A percentile compares a stretch with the other conserved stretches of the same genome.
phyloP scores from a whole-genome alignment of 1,140 invertebrate genomes.

The Drosophila rhopaloa region DNA sequence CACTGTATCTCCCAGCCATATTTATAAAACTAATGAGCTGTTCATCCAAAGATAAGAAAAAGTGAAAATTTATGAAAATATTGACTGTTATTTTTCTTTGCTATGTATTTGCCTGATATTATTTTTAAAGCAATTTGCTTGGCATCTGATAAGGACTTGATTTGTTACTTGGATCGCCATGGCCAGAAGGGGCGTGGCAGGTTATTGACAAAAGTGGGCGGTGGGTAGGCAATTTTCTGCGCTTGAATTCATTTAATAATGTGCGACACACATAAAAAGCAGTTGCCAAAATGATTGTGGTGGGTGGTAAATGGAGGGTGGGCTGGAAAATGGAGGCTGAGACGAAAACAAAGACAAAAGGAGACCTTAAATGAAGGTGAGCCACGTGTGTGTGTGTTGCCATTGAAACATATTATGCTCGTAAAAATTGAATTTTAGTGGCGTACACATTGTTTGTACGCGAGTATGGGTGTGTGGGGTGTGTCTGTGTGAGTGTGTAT shows the following conservation, averaged over 20 bases:
- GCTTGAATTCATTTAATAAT: conserved; percentile 82
- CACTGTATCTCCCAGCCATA: not conserved
- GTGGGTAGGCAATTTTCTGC: conserved; percentile 60
- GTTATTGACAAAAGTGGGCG: conserved; percentile 53
- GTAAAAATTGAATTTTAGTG: conserved; percentile 83
- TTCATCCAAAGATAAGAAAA: conserved; percentile 42
- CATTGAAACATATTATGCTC: conserved; percentile 81
- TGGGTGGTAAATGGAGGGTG: conserved; percentile 13
- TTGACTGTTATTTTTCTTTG: not conserved
- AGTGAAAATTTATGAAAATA: conserved; percentile 27
- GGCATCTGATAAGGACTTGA: conserved; percentile 62
- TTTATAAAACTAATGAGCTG: conserved; percentile 66
- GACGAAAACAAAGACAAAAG: conserved; percentile 33
- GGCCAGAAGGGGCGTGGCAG: conserved; percentile 10
- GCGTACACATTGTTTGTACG: conserved; percentile 50
- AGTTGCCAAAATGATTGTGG: conserved; percentile 77
- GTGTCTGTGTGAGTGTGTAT: conserved; percentile 48
- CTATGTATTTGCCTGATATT: not conserved
- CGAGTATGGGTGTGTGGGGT: conserved; percentile 7
- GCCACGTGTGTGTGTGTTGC: conserved; percentile 55
- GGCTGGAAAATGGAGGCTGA: conserved; percentile 13
- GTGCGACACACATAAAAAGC: conserved; percentile 78
- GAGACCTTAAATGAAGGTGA: conserved; percentile 35
- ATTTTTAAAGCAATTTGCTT: conserved; percentile 54
- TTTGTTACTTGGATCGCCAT: conserved; percentile 21